Conservation (phyloP, 2,797 vertebrate species). For the Ataeniobius toweri region DNA sequence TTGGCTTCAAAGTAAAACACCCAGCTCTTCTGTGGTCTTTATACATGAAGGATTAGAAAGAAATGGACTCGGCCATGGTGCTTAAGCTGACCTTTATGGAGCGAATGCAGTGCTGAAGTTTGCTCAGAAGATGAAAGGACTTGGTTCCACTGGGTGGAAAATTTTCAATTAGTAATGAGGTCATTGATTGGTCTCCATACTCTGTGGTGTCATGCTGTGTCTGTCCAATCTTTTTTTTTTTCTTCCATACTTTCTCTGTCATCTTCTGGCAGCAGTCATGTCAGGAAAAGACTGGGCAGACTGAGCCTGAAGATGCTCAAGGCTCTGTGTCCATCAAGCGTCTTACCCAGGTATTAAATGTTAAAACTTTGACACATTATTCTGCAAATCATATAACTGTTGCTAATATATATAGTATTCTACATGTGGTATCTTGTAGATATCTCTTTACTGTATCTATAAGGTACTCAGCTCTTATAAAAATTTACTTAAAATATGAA, state of each 20-base stretch:
- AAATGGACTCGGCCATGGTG: constrained; percentile 28
- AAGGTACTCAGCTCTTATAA: not conserved
- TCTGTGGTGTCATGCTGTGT: constrained; percentile 31
- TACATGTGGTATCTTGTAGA: not conserved
- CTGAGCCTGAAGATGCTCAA: constrained; percentile 48
- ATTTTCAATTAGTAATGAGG: constrained; percentile 78
- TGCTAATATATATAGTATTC: not conserved
- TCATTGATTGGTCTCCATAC: constrained; percentile 70
- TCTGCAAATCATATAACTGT: not conserved
- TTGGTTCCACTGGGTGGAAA: constrained; percentile 47
- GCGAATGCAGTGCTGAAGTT: constrained; percentile 58
- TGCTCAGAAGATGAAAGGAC: constrained; percentile 68
- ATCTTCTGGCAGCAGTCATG: constrained; percentile 34
- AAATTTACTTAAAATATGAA: not conserved
- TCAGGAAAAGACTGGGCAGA: constrained; percentile 30
- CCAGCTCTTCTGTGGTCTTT: constrained; percentile 12
- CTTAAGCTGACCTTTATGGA: constrained; percentile 67
- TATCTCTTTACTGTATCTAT: not conserved
- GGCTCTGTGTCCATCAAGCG: constrained; percentile 72
- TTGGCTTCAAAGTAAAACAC: not conserved
- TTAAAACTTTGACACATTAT: constrained; percentile 7
- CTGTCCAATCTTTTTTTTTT: constrained; percentile 38
- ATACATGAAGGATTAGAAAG: constrained; percentile 33
- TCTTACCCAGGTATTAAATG: constrained; percentile 75
- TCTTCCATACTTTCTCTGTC: constrained; percentile 23